Evolutionary conservation across 2,888 invertebrate species (phyloP), one percentile per base, ranked within the genome.

Genomic region (Xylota segnis): DNA sequence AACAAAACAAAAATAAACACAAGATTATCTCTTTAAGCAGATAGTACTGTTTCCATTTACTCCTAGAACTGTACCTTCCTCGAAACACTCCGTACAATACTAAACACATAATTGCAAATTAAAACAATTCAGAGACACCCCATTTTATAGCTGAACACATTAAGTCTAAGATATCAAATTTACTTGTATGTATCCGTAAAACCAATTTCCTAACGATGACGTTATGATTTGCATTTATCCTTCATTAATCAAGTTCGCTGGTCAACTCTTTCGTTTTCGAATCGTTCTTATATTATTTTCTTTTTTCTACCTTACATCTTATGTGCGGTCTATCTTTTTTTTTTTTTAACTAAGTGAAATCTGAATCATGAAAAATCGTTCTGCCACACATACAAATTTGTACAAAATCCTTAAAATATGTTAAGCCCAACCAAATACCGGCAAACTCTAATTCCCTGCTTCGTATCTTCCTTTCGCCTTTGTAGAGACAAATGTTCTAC

Each of bases 211-310:
- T 23, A 23, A 23, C 23, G 32, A 6, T 32, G 32, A 3, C 6
- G n/a, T n/a, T n/a, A 32, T 3, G 6, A 7, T 32, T 10, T 37
- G 9, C 7, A 29, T 14, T 29, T n/a, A 7, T 34, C n/a, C 12
- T 54, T 61, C 83, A 77, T 72, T 74, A 66, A 78, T 83, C 83
- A 77, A 78, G 63, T 74, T 83, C 18, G 68, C 65, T 50, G 6
- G n/a, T 70, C 56, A 78, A 72, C 56, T 83, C 68, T 78, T 83
- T 79, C 50, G 56, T 78, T 70, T 77, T 63, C 32, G 61, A 58
- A 59, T 54, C 23, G 58, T 29, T 32, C 70, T 40, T 43, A 56
- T n/a, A n/a, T n/a, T n/a, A n/a, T n/a, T 71, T 40, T 37, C 9
- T 43, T 70, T 43, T 29, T 58, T 27, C 27, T 16, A 16, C n/a